Conservation (phyloP, 2,888 invertebrate genomes). For the Noctua comes region DNA sequence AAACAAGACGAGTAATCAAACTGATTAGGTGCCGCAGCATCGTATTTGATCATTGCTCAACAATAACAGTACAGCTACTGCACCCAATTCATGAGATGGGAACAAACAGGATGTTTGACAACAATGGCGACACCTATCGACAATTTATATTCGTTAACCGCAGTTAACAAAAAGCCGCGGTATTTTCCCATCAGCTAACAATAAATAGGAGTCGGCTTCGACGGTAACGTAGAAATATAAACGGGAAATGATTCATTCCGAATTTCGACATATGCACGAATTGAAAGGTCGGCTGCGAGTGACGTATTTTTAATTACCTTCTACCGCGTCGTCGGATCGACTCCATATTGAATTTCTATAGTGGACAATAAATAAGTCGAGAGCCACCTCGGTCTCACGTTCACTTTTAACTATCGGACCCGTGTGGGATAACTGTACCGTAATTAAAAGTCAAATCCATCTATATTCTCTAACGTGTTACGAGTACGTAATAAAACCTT, state of each 20-base stretch:
- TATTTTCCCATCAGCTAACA: slow-evolving; percentile 64
- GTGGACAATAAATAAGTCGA: slow-evolving; percentile 85
- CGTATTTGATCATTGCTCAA: slow-evolving; percentile 29
- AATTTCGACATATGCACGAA: slow-evolving; percentile 89
- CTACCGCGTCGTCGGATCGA: slow-evolving; percentile 83
- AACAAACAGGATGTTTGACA: slow-evolving; percentile 32
- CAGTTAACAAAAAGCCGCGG: slow-evolving; percentile 62
- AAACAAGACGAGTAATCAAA: slow-evolving; percentile 61
- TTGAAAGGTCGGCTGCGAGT: slow-evolving; percentile 89
- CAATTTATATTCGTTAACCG: slow-evolving; percentile 58
- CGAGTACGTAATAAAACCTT: slow-evolving; percentile 54
- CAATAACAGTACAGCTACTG: slow-evolving; percentile 29
- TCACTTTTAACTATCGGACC: slow-evolving; percentile 71
- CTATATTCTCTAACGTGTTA: slow-evolving; percentile 53
- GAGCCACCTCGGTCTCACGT: slow-evolving; percentile 71
- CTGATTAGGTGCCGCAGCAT: slow-evolving; percentile 49
- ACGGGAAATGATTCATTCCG: slow-evolving; percentile 88
- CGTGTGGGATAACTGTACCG: slow-evolving; percentile 67
- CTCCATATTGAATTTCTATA: slow-evolving; percentile 86
- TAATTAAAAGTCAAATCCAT: slow-evolving; percentile 74
- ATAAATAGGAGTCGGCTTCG: slow-evolving; percentile 56
- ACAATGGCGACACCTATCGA: slow-evolving; percentile 36
- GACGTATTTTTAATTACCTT: slow-evolving; percentile 90
- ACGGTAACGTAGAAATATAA: slow-evolving; percentile 83
- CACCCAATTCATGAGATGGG: slow-evolving; percentile 40